These are phyloP conservation scores for Hemichromis elongatus DNA, from an alignment of 2,113 vertebrate species.

Conservation along the genomic window DNA sequence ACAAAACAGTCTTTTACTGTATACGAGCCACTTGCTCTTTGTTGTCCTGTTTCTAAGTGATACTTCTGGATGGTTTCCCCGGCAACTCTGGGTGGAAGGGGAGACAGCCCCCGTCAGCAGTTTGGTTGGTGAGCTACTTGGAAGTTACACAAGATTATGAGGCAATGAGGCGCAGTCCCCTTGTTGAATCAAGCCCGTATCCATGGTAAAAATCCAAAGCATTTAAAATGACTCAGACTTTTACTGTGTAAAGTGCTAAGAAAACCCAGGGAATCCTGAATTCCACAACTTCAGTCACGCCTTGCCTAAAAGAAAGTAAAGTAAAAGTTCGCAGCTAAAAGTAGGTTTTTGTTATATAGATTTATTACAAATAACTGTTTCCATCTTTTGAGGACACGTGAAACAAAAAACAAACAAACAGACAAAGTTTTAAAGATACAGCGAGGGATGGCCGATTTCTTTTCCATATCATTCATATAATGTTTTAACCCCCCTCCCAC, in stretches of 20 bases:
- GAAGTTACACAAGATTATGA: slow-evolving; percentile 14
- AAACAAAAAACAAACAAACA: not conserved
- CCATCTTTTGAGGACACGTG: not conserved
- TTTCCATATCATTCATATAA: slow-evolving; percentile 28
- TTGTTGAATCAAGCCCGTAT: not conserved
- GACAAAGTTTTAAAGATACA: not conserved
- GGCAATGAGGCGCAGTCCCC: not conserved
- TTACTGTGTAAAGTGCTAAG: not conserved
- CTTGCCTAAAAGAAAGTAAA: too few species aligned
- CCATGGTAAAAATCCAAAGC: slow-evolving; percentile 34
- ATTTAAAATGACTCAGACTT: not conserved
- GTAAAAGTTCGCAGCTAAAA: not conserved
- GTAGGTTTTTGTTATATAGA: not conserved
- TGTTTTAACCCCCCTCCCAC: too few species aligned
- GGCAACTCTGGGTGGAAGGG: slow-evolving; percentile 23
- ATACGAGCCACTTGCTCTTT: not conserved
- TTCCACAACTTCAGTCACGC: not conserved
- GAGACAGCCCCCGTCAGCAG: not conserved
- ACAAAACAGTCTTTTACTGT: accelerated
- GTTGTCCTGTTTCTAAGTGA: slow-evolving; percentile 14
- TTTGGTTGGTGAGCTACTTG: not conserved
- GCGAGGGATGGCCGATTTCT: not conserved
- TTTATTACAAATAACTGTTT: not conserved
- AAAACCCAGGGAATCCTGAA: not conserved
- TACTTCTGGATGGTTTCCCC: slow-evolving; percentile 4